A percentile compares a stretch with the other conserved stretches of the same genome.
phyloP scores from a whole-genome alignment of 2,113 vertebrate genomes.

The Rhabdornis inornatus region DNA sequence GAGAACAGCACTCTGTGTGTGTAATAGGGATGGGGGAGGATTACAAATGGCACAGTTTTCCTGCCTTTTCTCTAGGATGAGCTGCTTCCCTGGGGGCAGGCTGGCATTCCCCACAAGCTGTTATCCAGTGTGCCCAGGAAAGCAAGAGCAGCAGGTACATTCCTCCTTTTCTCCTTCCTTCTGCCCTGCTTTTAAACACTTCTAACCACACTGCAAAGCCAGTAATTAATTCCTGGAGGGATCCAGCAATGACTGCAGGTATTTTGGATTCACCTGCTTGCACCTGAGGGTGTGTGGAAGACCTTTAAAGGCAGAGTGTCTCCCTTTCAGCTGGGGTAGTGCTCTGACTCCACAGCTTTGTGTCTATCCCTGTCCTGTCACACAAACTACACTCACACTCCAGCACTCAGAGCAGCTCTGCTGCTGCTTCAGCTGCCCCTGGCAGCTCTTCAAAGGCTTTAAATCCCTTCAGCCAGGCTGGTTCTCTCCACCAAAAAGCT shows the following conservation, averaged over 20 bases:
- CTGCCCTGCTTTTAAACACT: background rate
- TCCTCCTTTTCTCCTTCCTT: background rate
- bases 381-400: background rate
- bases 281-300: background rate
- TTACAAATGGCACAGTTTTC: background rate
- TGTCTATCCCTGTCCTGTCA: background rate
- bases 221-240: background rate
- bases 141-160: background rate
- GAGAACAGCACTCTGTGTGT: background rate
- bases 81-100: background rate
- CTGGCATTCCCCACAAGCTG: background rate
- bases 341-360: background rate
- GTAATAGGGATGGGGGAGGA: rapidly evolving
- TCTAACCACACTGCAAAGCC: background rate
- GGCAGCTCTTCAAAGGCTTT: background rate
- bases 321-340: background rate
- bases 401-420: background rate
- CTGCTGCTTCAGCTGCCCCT: background rate
- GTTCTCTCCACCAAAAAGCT: background rate
- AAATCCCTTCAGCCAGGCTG: background rate
- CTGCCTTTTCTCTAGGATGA: background rate
- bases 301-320: background rate
- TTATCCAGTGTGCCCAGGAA: background rate
- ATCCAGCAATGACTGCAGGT: background rate
- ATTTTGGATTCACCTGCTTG: background rate